Conservation (phyloP, 2,797 vertebrate species). For the Diceros bicornis region DNA sequence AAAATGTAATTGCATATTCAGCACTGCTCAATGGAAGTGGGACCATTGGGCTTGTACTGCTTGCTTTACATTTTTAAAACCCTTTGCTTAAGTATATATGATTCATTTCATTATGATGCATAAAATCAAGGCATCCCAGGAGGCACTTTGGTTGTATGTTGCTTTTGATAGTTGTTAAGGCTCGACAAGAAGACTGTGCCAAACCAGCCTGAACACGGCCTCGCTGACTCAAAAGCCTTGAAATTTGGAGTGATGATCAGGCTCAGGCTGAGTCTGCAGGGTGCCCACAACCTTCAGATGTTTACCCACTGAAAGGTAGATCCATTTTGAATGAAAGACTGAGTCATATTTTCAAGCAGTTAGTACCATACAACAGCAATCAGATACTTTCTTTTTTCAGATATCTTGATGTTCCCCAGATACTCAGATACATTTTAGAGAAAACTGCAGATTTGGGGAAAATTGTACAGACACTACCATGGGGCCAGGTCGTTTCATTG, state of each 20-base stretch:
- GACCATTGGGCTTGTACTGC: constrained; percentile 64
- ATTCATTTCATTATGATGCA: constrained; percentile 37
- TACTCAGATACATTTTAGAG: not conserved
- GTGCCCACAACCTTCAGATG: not conserved
- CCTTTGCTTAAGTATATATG: constrained; percentile 48
- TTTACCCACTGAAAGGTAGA: not conserved
- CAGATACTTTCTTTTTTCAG: not conserved
- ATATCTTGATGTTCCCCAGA: not conserved
- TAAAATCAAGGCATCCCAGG: constrained; percentile 44
- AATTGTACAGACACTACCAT: not conserved
- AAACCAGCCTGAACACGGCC: not conserved
- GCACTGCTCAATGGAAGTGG: constrained; percentile 84
- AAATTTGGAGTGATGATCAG: not conserved
- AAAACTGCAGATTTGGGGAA: not conserved
- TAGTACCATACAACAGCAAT: not conserved
- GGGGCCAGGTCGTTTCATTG: not conserved
- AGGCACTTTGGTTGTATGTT: not conserved
- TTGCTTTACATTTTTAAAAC: constrained; percentile 68
- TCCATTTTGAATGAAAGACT: not conserved
- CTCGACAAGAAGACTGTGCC: not conserved
- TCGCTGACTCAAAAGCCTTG: not conserved
- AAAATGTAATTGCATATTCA: constrained; percentile 86
- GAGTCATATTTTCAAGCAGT: not conserved
- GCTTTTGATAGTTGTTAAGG: not conserved
- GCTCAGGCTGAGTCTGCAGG: not conserved